Evolutionary conservation across 2,113 vertebrate genomes (phyloP).

Genomic region (Chiloscyllium plagiosum): DNA sequence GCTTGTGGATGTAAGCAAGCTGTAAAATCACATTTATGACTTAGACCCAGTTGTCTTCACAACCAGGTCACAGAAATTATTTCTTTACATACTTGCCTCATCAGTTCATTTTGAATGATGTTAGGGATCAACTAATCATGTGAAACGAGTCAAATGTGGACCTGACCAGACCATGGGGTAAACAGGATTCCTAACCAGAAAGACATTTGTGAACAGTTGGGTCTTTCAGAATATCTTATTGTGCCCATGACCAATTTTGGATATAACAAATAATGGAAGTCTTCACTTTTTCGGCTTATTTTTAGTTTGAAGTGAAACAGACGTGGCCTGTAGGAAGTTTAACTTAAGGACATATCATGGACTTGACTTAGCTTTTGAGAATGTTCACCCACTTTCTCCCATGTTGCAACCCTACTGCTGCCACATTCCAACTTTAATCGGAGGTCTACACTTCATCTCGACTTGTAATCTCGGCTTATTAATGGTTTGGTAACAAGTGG

Average conservation of each 20-base stretch:
- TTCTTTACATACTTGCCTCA: neutral
- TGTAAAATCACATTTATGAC: neutral
- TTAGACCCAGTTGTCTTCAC: neutral
- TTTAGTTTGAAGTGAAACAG: neutral
- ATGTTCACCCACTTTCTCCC: neutral
- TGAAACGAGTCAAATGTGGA: neutral
- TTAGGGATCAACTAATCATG: neutral
- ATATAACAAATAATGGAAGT: neutral
- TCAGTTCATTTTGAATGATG: too few species aligned
- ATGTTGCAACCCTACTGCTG: neutral
- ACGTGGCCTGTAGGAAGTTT: neutral
- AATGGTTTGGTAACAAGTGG: slow-evolving; percentile 14
- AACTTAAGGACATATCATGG: neutral
- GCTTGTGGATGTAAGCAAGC: neutral
- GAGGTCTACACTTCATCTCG: neutral
- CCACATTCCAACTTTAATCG: neutral
- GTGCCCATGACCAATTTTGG: neutral
- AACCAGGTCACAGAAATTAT: neutral
- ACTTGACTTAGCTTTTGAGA: neutral
- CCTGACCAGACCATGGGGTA: neutral
- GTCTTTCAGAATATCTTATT: neutral
- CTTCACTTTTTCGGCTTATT: neutral
- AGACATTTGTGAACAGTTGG: neutral
- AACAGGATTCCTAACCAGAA: neutral
- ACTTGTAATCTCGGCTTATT: neutral